These are phyloP conservation scores for Brachypalpus laphriformis DNA, from an alignment of 2,888 invertebrate species.

Conservation along the genomic window DNA sequence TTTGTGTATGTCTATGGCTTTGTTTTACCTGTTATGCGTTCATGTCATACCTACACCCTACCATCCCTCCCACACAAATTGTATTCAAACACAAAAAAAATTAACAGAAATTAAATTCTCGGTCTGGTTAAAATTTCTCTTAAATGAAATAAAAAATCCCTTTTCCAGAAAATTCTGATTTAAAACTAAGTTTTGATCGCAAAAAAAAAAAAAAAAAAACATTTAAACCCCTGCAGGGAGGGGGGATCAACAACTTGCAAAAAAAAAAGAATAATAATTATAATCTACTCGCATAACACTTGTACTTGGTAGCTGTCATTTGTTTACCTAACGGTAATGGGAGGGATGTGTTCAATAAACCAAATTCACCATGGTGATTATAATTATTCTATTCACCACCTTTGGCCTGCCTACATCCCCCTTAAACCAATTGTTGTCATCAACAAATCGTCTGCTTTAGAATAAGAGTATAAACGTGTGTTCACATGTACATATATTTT, in stretches of 20 bases:
- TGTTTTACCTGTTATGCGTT: constrained; percentile 66
- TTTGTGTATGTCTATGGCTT: constrained; percentile 47
- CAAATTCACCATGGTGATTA: constrained; percentile 53
- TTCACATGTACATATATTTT: too few species aligned
- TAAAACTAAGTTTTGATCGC: constrained; percentile 3
- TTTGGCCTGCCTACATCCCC: background rate
- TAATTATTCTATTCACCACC: constrained; percentile 57
- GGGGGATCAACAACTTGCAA: constrained; percentile 42
- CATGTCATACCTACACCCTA: constrained; percentile 32
- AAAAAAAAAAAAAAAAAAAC: constrained; percentile 2
- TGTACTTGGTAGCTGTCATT: constrained; percentile 36
- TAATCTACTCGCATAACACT: constrained; percentile 45
- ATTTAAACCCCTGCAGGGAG: constrained; percentile 31
- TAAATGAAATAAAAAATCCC: constrained; percentile 31
- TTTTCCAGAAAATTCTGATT: constrained; percentile 42
- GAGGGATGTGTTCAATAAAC: constrained; percentile 20
- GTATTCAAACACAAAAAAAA: constrained; percentile 27
- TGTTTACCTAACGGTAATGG: constrained; percentile 4
- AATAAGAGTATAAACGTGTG: constrained; percentile 6
- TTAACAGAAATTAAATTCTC: constrained; percentile 44
- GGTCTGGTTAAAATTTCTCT: constrained; percentile 49
- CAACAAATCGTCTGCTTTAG: constrained; percentile 37
- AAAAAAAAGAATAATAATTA: constrained; percentile 34
- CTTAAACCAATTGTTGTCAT: constrained; percentile 18
- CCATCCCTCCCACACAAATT: constrained; percentile 14